Conservation (phyloP, 2,113 vertebrate species). For the Odontesthes bonariensis region DNA sequence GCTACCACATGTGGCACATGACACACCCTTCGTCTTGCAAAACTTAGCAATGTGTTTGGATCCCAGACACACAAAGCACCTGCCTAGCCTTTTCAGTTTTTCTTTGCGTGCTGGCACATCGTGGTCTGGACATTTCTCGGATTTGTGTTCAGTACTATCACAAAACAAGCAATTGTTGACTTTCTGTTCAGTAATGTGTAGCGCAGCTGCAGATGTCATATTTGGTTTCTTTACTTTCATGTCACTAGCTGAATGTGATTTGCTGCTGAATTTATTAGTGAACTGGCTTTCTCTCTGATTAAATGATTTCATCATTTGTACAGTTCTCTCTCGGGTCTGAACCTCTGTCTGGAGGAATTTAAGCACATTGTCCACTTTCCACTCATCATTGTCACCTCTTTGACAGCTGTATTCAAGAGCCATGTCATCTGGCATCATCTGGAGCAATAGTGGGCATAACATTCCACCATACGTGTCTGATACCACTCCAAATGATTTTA, state of each 20-base stretch:
- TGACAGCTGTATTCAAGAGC: neutral
- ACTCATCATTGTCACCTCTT: constrained; percentile 12
- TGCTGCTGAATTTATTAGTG: neutral
- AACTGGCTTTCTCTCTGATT: neutral
- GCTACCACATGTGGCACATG: constrained; percentile 3
- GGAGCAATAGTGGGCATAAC: neutral
- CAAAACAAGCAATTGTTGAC: neutral
- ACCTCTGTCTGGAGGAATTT: constrained; percentile 1
- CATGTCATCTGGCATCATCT: constrained; percentile 12
- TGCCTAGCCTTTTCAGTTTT: neutral
- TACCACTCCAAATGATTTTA: neutral
- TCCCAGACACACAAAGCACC: neutral
- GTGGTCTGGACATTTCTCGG: neutral
- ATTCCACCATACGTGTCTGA: neutral
- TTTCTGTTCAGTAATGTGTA: neutral
- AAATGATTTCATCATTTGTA: constrained; percentile 7
- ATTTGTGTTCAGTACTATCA: neutral
- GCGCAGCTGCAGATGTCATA: neutral
- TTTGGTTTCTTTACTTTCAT: constrained; percentile 4
- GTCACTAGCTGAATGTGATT: neutral
- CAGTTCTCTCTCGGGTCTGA: neutral
- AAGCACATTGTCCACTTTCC: constrained; percentile 3
- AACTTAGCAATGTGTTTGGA: neutral
- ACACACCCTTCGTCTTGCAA: neutral
- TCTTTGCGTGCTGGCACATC: neutral